Base-by-base conservation (phyloP, 1,140 invertebrate species). In the Branchinecta lynchi region DNA sequence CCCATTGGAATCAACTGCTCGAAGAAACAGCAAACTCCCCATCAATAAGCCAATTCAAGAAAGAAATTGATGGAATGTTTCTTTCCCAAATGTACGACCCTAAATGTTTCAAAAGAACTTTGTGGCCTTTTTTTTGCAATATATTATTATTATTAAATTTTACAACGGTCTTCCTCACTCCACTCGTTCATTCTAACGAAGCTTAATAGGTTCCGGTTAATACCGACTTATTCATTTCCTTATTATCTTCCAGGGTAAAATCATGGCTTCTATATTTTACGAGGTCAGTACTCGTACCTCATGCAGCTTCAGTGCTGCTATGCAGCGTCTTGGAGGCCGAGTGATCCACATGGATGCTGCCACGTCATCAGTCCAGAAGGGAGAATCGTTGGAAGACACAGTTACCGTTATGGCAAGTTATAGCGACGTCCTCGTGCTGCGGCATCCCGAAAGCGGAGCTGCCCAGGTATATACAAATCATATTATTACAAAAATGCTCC, bases 251-350 rank as follows among this genome's bases (percentile, higher is more conserved):
- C 70, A 89, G 82, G 95, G 94, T 65, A 96, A 96, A 82, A 83
- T 96, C 0, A 89, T 99, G 88, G 90, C 92, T 15, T 93, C 89
- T 0, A 87, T 99, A 75, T 99, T 99, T 78, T 99, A 95, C 80
- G 96, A 99, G 84, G 91, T 89, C 0, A 96, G 92, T 75, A 99
- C 96, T 0, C 83, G 97, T 73, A 99, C 97, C 0, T 88, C 87
- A 75, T 93, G 92, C 76, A 98, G 94, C 77, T 99, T 99, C 80
- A 83, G 90, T 7, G 89, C 90, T 3, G 97, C 97, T 5, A 97
- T 98, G 93, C 87, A 94, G 77, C 81, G 94, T 74, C 83, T 99
- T 15, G 96, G 96, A 20, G 97, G 95, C 0, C 83, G 84, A 12
- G 92, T 98, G 0, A 87, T 96, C 72, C 84, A 88, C 74, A 89